Base-by-base conservation (phyloP, 2,888 invertebrate species). In the Macropis europaea region DNA sequence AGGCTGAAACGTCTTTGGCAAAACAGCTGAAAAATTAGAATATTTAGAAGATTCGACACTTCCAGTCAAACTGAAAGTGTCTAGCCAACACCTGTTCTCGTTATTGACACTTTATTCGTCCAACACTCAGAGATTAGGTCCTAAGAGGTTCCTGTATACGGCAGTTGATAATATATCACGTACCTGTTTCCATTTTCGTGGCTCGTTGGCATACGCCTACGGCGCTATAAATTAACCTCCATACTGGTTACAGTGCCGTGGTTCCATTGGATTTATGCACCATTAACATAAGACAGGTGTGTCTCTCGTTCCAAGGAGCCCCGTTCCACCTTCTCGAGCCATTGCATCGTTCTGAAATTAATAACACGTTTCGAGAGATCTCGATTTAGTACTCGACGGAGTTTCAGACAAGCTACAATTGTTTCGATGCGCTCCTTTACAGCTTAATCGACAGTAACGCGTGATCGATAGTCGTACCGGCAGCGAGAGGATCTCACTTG, bases 211-310 rank as follows among this genome's bases (percentile, higher is more conserved):
- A 30, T 26, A 68, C 72, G 69, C 50, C 64, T 19, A 73, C 60
- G 28, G 45, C 19, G 45, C 40, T 48, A 72, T 76, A 78, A 79
- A 78, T 73, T 73, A 71, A 66, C 30, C 15, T 6, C 17, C 32
- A 30, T 38, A 42, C 34, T 28, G 62, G 47, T 28, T 59, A 36
- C 64, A 19, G 42, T 36, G 22, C 26, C 17, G 28, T 32, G 62
- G 42, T 62, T 47, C 22, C 47, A 9, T 50, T 70, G 50, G 64
- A 81, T 81, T 82, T 82, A 82, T 77, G 64, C 38, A 26, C 28
- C 64, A 64, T 76, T 81, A 74, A 67, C 63, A 62, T 67, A 62
- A 45, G 77, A 73, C 81, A 81, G 82, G 77, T 82, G 82, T 32
- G 60, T 53, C 26, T 42, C 32, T 57, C 38, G 32, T 70, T 62